Conservation (phyloP, 2,888 invertebrate genomes). For the Lordiphosa fenestrarum region DNA sequence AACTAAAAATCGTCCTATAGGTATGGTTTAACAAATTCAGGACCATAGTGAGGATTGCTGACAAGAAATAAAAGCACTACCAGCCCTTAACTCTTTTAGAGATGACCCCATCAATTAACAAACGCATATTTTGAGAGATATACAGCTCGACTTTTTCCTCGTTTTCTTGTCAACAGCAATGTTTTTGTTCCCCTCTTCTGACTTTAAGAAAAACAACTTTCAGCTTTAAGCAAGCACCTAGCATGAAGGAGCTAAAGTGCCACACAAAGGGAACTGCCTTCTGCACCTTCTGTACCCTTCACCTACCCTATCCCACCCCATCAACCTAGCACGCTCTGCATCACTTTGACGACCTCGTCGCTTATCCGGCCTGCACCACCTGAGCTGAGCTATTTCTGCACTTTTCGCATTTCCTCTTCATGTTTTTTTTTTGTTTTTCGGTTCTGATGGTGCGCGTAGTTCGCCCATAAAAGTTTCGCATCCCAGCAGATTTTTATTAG, state of each 20-base stretch:
- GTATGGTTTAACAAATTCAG: too few species aligned
- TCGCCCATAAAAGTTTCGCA: slow-evolving; percentile 65
- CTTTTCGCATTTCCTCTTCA: slow-evolving; percentile 52
- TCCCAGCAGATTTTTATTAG: slow-evolving; percentile 70
- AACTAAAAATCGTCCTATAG: too few species aligned
- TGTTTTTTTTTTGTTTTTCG: slow-evolving; percentile 16
- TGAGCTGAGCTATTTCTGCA: slow-evolving; percentile 61
- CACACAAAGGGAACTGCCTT: neutral
- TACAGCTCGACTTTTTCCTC: slow-evolving; percentile 5
- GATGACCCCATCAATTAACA: too few species aligned
- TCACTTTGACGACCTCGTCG: slow-evolving; percentile 62
- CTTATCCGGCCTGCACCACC: slow-evolving; percentile 62
- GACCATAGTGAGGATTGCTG: too few species aligned
- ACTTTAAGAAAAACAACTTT: slow-evolving; percentile 22
- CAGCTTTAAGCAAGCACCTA: slow-evolving; percentile 16
- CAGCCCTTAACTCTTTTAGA: too few species aligned
- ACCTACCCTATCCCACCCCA: neutral
- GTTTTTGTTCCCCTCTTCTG: slow-evolving; percentile 6
- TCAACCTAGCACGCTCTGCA: slow-evolving; percentile 26
- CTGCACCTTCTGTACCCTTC: slow-evolving; percentile 4
- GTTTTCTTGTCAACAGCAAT: slow-evolving; percentile 29
- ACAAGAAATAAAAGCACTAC: too few species aligned
- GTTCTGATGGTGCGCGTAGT: slow-evolving; percentile 61
- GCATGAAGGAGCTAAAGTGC: slow-evolving; percentile 9
- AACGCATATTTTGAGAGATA: too few species aligned